Conservation (phyloP, 2,113 vertebrate genomes). For the Hypanus sabinus region DNA sequence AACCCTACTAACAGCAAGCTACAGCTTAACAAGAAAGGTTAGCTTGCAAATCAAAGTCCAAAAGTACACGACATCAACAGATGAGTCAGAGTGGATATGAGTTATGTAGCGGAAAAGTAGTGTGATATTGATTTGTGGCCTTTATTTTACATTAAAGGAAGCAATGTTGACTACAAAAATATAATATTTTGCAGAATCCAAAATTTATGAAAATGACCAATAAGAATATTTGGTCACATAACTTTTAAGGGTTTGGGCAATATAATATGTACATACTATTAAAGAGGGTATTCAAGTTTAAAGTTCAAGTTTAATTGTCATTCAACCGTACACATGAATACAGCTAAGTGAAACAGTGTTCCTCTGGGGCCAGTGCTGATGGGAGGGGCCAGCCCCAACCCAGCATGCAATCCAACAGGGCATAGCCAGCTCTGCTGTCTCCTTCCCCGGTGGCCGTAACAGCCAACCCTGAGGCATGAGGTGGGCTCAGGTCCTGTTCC, state of each 20-base stretch:
- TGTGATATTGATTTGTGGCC: neutral
- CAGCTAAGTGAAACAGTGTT: no score
- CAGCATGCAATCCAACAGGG: no score
- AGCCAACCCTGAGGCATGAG: no score
- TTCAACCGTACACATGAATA: no score
- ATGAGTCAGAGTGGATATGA: neutral
- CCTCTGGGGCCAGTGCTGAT: no score
- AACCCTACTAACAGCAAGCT: neutral
- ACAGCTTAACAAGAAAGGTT: neutral
- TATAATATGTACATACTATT: no score
- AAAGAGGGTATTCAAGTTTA: no score
- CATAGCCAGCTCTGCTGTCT: no score
- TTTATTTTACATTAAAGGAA: neutral
- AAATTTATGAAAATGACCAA: neutral
- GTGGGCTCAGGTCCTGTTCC: no score
- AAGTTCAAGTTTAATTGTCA: no score
- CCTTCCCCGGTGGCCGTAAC: no score
- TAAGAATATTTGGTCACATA: neutral
- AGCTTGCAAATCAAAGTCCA: neutral
- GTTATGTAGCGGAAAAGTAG: neutral
- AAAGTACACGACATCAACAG: neutral
- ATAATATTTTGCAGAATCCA: neutral
- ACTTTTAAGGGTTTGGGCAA: neutral
- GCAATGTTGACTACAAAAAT: neutral
- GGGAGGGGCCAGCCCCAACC: no score